Conservation (phyloP, 2,888 invertebrate species). For the Nomada ferruginata region DNA sequence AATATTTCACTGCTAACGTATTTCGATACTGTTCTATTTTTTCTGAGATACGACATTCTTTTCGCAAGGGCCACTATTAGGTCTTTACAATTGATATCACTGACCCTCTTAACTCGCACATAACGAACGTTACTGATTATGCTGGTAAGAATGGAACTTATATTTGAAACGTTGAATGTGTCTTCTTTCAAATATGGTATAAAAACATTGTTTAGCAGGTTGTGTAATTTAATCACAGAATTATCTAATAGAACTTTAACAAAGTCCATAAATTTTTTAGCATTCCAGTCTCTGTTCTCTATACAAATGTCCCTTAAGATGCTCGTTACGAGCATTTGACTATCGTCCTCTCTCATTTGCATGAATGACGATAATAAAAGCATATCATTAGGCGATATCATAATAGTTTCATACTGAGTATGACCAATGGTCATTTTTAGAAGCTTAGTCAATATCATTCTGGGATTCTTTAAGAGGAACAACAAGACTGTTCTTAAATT, state of each 20-base stretch:
- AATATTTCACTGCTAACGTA: conserved; percentile 62
- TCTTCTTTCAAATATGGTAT: conserved; percentile 68
- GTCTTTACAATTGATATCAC: conserved; percentile 33
- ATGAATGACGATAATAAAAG: conserved; percentile 73
- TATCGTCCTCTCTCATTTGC: conserved; percentile 64
- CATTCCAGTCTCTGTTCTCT: conserved; percentile 66
- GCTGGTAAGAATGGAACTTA: conserved; percentile 56
- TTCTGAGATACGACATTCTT: conserved; percentile 65
- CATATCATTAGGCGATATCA: conserved; percentile 73
- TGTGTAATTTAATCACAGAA: conserved; percentile 58
- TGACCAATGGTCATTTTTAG: conserved; percentile 76
- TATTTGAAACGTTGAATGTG: conserved; percentile 45
- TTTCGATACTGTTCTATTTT: conserved; percentile 52
- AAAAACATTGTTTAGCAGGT: conserved; percentile 74
- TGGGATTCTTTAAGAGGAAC: conserved; percentile 72
- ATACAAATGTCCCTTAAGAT: conserved; percentile 62
- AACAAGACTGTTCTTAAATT: conserved; percentile 61
- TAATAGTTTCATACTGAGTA: conserved; percentile 64
- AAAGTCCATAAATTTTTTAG: conserved; percentile 70
- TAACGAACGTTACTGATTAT: conserved; percentile 52
- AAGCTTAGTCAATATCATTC: conserved; percentile 72
- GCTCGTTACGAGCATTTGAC: conserved; percentile 59
- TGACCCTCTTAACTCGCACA: conserved; percentile 44
- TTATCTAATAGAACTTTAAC: conserved; percentile 57
- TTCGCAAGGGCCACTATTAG: conserved; percentile 60